These are phyloP conservation scores for Aptenodytes forsteri DNA, from an alignment of 2,113 vertebrate species.

Conservation along the genomic window DNA sequence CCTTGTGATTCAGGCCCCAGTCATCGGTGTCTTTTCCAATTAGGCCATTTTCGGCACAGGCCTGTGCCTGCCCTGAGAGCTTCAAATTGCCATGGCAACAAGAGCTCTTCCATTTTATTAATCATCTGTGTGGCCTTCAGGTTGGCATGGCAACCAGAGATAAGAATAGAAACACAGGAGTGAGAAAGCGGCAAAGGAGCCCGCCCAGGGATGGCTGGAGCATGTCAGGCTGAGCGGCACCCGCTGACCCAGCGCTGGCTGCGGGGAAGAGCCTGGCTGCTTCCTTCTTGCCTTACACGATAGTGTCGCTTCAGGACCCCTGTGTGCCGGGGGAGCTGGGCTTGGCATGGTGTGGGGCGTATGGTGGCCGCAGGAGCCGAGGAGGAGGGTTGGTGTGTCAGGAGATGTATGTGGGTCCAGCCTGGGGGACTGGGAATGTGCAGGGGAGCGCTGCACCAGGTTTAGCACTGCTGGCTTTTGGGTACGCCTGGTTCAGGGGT, in stretches of 20 bases:
- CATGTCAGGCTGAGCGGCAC: background rate
- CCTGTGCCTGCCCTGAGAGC: slow-evolving; percentile 33
- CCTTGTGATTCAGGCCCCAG: slow-evolving; percentile 2
- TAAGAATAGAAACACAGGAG: slow-evolving; percentile 61
- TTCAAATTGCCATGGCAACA: slow-evolving; percentile 66
- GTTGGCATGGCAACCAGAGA: slow-evolving; percentile 70
- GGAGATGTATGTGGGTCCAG: background rate
- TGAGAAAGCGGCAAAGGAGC: slow-evolving; percentile 7
- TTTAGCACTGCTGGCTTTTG: background rate
- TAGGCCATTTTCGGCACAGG: slow-evolving; percentile 18
- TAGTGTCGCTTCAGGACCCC: background rate
- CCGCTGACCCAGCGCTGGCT: background rate
- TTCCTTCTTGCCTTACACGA: background rate
- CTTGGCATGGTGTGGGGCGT: background rate
- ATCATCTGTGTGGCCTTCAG: slow-evolving; percentile 67
- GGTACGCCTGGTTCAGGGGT: background rate
- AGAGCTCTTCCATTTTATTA: slow-evolving; percentile 64
- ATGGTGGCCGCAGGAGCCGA: background rate
- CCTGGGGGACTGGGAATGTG: background rate
- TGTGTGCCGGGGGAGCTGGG: background rate
- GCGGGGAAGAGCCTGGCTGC: background rate
- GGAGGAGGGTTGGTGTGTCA: background rate
- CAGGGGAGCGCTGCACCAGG: rapidly evolving
- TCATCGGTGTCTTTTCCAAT: slow-evolving; percentile 39
- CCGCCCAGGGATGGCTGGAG: slow-evolving; percentile 20